These are phyloP conservation scores for Malurus elegans DNA, from an alignment of 2,113 vertebrate species.

Conservation along the genomic window DNA sequence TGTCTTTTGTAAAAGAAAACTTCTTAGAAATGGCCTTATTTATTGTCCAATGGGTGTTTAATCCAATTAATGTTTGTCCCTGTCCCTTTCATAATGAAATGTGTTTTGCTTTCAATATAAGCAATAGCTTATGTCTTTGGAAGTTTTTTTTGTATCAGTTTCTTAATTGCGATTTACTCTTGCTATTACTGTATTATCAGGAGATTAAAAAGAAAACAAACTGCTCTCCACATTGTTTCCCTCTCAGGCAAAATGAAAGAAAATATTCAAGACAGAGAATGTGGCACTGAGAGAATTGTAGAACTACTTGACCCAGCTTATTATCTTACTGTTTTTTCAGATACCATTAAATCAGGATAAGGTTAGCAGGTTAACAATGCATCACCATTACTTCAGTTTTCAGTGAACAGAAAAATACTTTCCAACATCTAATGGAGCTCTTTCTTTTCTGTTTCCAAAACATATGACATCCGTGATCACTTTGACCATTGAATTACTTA, in stretches of 20 bases:
- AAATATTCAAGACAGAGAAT: not conserved
- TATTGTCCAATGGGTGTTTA: not conserved
- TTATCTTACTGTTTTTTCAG: constrained; percentile 16
- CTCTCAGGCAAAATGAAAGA: not conserved
- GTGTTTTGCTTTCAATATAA: not conserved
- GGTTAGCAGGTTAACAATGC: not conserved
- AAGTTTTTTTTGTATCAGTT: not conserved
- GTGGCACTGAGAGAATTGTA: not conserved
- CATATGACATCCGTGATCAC: not conserved
- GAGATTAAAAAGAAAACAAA: not conserved
- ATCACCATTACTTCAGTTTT: not conserved
- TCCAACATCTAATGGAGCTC: not conserved
- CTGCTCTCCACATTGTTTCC: not conserved
- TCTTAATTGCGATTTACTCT: constrained; percentile 24
- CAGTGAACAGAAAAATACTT: not conserved
- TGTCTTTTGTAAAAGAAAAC: not conserved
- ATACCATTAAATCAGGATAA: not conserved
- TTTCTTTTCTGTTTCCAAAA: not conserved
- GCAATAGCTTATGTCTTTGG: not conserved
- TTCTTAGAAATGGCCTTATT: not conserved
- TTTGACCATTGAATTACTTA: not conserved
- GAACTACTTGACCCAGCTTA: not conserved
- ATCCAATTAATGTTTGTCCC: not conserved
- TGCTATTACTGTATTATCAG: not conserved
- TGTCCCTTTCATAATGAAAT: not conserved